A percentile compares a stretch with the other conserved stretches of the same genome.
These are phyloP conservation scores for Elephantulus edwardii DNA, from an alignment of 2,113 vertebrate species.

Conservation along the genomic window DNA sequence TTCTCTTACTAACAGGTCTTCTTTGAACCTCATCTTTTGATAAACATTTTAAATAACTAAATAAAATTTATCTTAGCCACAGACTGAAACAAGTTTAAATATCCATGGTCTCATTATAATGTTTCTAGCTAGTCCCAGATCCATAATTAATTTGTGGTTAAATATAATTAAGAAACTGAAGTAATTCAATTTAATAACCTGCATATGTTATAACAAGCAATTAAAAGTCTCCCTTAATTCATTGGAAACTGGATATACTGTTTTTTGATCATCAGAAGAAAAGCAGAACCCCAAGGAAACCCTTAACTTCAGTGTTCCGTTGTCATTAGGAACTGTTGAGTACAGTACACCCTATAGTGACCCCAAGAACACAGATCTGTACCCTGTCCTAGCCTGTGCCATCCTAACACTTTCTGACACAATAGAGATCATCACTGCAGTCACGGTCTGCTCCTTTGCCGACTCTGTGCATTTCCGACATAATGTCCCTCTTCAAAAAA, in stretches of 20 bases:
- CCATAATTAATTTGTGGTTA: constrained; percentile 73
- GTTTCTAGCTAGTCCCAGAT: constrained; percentile 46
- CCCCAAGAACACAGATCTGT: too few relatives aligned
- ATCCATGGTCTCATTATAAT: constrained; percentile 40
- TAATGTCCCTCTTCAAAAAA: too few relatives aligned
- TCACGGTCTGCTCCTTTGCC: too few relatives aligned
- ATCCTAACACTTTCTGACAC: too few relatives aligned
- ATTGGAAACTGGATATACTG: not conserved
- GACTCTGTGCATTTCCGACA: too few relatives aligned
- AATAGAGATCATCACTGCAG: too few relatives aligned
- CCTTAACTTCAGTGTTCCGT: not conserved
- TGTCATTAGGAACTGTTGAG: too few relatives aligned
- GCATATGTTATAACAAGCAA: constrained; percentile 40
- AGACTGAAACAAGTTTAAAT: constrained; percentile 35
- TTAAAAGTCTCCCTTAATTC: constrained; percentile 63
- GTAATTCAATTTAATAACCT: constrained; percentile 56
- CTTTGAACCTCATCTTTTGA: not conserved
- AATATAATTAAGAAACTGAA: constrained; percentile 66
- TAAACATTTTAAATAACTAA: constrained; percentile 25
- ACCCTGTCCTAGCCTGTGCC: too few relatives aligned
- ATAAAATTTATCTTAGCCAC: constrained; percentile 26
- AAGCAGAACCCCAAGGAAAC: not conserved
- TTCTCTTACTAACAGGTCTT: not conserved
- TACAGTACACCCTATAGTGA: too few relatives aligned
- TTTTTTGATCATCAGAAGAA: constrained; percentile 8